These are phyloP conservation scores for Carassius gibelio DNA, from an alignment of 2,113 vertebrate genomes.

Conservation along the genomic window DNA sequence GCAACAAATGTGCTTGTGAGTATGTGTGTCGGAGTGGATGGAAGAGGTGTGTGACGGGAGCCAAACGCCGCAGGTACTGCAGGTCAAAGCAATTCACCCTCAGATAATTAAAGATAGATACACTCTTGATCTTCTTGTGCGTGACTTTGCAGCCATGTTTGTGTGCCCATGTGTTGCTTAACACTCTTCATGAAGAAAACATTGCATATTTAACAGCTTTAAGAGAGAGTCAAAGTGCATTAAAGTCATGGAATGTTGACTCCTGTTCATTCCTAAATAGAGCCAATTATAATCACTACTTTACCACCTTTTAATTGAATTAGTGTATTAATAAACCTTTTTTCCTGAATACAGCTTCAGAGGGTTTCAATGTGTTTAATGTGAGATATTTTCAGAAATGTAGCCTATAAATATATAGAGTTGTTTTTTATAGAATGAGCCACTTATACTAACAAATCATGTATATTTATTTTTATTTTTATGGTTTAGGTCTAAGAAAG, in stretches of 20 bases:
- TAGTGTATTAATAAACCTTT: too few relatives aligned
- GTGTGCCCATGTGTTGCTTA: conserved; percentile 54
- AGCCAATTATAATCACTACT: neutral
- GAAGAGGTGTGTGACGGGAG: neutral
- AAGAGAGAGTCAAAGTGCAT: neutral
- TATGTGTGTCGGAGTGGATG: neutral
- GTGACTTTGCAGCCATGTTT: conserved; percentile 6
- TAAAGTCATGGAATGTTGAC: neutral
- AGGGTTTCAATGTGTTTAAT: too few relatives aligned
- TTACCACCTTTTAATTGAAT: neutral
- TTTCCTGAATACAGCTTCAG: too few relatives aligned
- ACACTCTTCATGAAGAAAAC: conserved; percentile 64
- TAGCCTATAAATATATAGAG: too few relatives aligned
- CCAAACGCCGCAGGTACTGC: conserved; percentile 54
- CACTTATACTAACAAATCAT: neutral
- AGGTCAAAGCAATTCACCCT: conserved; percentile 71
- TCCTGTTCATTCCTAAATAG: neutral
- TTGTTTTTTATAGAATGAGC: too few relatives aligned
- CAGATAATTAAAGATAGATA: conserved; percentile 67
- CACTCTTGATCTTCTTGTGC: conserved; percentile 37
- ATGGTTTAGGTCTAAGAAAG: neutral
- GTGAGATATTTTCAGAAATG: too few relatives aligned
- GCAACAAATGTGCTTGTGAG: conserved; percentile 3
- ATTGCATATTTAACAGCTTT: conserved; percentile 11
- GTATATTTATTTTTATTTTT: too few relatives aligned